Evolutionary conservation across 2,113 vertebrate species (phyloP).

Genomic region (Epinephelus cyanopodus): DNA sequence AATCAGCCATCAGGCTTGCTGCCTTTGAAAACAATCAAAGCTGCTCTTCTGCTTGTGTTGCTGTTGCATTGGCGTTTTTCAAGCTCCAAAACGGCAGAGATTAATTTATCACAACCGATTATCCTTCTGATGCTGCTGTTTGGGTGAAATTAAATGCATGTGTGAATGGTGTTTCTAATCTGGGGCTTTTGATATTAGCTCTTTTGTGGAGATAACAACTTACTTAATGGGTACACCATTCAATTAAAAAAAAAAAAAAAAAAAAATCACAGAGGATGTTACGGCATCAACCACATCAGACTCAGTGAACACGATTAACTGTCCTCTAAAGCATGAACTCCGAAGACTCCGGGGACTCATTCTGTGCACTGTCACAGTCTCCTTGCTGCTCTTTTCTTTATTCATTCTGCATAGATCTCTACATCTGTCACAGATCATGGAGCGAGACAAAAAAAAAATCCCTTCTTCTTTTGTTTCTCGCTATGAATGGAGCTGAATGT

Average conservation of each 20-base stretch:
- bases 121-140: slow-evolving; percentile 51
- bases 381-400: slow-evolving; percentile 25
- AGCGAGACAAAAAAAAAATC: slow-evolving; percentile 8
- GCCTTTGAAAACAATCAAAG: slow-evolving; percentile 69
- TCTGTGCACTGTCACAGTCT: slow-evolving; percentile 20
- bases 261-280: background rate
- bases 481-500: slow-evolving; percentile 25
- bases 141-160: slow-evolving; percentile 37
- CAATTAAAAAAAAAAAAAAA: slow-evolving; percentile 29
- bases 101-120: slow-evolving; percentile 58
- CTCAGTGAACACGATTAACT: slow-evolving; percentile 36
- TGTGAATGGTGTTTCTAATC: slow-evolving; percentile 45
- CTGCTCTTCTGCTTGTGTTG: slow-evolving; percentile 46
- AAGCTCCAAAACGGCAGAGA: slow-evolving; percentile 49
- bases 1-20: slow-evolving; percentile 50
- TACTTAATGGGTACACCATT: slow-evolving; percentile 43
- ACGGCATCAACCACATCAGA: slow-evolving; percentile 37
- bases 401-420: slow-evolving; percentile 35
- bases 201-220: slow-evolving; percentile 57
- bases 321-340: slow-evolving; percentile 34
- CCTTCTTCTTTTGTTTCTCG: slow-evolving; percentile 9
- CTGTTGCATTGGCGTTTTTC: slow-evolving; percentile 38
- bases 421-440: slow-evolving; percentile 60
- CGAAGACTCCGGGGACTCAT: slow-evolving; percentile 29
- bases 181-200: slow-evolving; percentile 46